Percentiles rank a stretch among this genome's conserved stretches.
phyloP scores from a whole-genome alignment of 1,140 invertebrate genomes.

The Drosophila quadrilineata region DNA sequence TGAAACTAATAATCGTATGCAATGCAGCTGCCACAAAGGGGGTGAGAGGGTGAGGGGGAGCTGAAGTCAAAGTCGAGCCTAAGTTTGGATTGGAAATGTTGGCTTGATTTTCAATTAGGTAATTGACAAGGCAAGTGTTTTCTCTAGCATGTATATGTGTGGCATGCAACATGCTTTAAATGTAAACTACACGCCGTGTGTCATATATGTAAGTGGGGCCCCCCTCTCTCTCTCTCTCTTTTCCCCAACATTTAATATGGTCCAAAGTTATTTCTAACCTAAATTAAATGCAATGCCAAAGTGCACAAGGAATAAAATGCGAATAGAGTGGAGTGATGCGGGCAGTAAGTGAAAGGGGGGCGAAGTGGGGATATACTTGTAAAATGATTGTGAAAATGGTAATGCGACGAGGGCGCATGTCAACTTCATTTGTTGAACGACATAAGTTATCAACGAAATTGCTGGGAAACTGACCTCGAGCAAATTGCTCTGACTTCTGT shows the following conservation, averaged over 20 bases:
- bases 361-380: background rate
- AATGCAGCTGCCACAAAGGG: constrained; percentile 27
- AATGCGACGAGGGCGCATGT: constrained; percentile 46
- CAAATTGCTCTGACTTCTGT: constrained; percentile 74
- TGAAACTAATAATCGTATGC: constrained; percentile 69
- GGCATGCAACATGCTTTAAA: constrained; percentile 38
- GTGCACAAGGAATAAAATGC: constrained; percentile 5
- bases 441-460: constrained; percentile 77
- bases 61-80: constrained; percentile 13
- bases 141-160: constrained; percentile 33
- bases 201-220: constrained; percentile 44
- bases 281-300: constrained; percentile 60
- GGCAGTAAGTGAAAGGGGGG: background rate
- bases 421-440: constrained; percentile 77
- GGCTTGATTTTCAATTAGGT: constrained; percentile 69
- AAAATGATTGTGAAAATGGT: constrained; percentile 20
- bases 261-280: constrained; percentile 63
- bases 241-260: constrained; percentile 66
- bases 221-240: too few relatives aligned
- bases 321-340: background rate
- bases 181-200: constrained; percentile 43
- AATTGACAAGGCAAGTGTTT: constrained; percentile 58
- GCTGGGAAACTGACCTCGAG: constrained; percentile 67
- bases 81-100: constrained; percentile 39
- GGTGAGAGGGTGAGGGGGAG: background rate